A percentile compares a stretch with the other conserved stretches of the same genome.
Evolutionary conservation across 2,113 vertebrate genomes (phyloP).

Genomic region (Brachypodius melanocephalos): DNA sequence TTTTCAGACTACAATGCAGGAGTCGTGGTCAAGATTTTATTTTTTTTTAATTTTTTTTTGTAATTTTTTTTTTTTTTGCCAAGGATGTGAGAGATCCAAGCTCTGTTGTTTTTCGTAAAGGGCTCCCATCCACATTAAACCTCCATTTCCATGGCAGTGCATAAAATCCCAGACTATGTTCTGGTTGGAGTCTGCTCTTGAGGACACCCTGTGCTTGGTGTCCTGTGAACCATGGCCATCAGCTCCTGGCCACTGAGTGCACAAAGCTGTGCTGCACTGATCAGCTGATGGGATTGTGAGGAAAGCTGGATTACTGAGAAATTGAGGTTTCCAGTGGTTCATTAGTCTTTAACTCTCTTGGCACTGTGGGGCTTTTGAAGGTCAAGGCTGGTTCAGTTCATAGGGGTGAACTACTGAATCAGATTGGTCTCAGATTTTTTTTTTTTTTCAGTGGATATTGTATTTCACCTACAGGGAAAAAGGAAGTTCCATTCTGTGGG

Average conservation of each 20-base stretch:
- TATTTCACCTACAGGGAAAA: background rate
- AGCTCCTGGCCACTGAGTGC: background rate
- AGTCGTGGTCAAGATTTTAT: rapidly evolving
- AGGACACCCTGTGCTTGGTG: background rate
- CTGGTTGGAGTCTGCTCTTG: background rate
- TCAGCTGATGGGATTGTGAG: rapidly evolving
- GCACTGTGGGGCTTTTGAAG: background rate
- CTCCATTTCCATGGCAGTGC: background rate
- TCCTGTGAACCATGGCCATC: background rate
- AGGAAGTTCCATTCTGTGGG: background rate
- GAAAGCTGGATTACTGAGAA: background rate
- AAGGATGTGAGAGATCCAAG: background rate
- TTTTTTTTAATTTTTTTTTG: too few relatives aligned
- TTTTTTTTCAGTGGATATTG: background rate
- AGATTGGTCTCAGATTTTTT: background rate
- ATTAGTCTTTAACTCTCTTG: background rate
- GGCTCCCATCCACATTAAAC: background rate
- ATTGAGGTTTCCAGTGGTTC: background rate
- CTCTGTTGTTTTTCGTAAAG: background rate
- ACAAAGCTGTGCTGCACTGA: background rate
- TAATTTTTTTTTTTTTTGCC: background rate
- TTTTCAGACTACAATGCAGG: background rate
- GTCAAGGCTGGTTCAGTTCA: background rate
- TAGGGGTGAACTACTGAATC: background rate
- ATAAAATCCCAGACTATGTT: background rate